Base-by-base conservation (phyloP, 2,888 invertebrate genomes). In the Erannis defoliaria region DNA sequence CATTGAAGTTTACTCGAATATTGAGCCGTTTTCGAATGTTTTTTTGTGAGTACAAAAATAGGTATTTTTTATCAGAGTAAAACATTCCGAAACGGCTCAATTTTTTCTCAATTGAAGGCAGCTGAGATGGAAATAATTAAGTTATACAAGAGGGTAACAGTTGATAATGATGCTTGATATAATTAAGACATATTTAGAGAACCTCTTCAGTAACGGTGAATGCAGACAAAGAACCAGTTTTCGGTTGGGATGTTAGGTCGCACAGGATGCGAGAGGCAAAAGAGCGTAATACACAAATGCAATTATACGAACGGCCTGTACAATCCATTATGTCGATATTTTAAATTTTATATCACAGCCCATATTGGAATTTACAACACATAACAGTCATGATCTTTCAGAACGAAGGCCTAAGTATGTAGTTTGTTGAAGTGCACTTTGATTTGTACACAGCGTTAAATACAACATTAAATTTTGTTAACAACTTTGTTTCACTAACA, bases 291-390 rank as follows among this genome's bases (percentile, higher is more conserved):
- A 88, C 78, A 85, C 74, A 80, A 72, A 82, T 81, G 83, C 83
- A 82, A 84, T 83, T 94, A 93, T 64, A 94, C 93, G 88, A 94
- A 94, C 94, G 94, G 94, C 94, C 94, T 94, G 94, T 95, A 95
- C 94, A 95, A 93, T 94, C 93, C 89, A 94, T 94, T 88, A 94
- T 93, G 94, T 93, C 94, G 94, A 94, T 88, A 89, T 94, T 86
- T 87, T 88, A 88, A 74, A 83, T 86, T 88, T 90, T 94, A 94
- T 95, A 95, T 96, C 96, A 96, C 96, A 96, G 96, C 96, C 96
- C 95, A 94, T 94, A 78, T 95, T 95, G 95, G 95, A 96, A 95
- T 95, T 95, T 95, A 92, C 88, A 91, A 92, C 90, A 90, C 85
- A 90, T 90, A 88, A 88, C 84, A 51, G 49, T 51, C 40, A 86